Conservation (phyloP, 1,140 invertebrate genomes). For the Drosophila athabasca region DNA sequence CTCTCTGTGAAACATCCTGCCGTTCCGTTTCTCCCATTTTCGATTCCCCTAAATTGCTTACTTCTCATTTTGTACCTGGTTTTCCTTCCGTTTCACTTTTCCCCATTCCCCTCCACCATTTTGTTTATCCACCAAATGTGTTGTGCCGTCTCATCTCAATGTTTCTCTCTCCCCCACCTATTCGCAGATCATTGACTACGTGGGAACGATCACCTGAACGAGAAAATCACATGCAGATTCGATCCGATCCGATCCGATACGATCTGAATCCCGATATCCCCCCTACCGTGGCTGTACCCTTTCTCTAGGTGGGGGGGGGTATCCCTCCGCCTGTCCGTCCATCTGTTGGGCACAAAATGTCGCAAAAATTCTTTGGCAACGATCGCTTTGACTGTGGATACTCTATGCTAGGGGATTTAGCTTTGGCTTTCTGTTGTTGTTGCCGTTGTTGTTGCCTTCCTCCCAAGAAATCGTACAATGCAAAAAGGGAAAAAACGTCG, state of each 20-base stretch:
- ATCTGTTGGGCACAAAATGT: slow-evolving; percentile 17
- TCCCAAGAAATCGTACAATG: too few relatives aligned
- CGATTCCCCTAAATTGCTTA: too few relatives aligned
- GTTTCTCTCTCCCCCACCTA: too few relatives aligned
- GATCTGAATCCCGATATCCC: background rate
- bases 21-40: too few relatives aligned
- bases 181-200: slow-evolving; percentile 5
- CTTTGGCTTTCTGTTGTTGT: background rate
- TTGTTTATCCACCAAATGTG: too few relatives aligned
- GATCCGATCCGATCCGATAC: background rate
- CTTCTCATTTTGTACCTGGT: too few relatives aligned
- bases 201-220: slow-evolving; percentile 22
- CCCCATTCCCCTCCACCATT: too few relatives aligned
- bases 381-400: background rate
- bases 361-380: slow-evolving; percentile 46
- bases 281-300: too few relatives aligned
- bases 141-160: too few relatives aligned
- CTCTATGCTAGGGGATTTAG: too few relatives aligned
- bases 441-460: background rate
- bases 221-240: slow-evolving; percentile 1
- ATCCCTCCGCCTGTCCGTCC: slow-evolving; percentile 4
- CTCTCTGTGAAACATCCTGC: too few relatives aligned
- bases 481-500: slow-evolving; percentile 27
- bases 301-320: slow-evolving; percentile 8
- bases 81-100: too few relatives aligned